Base-by-base conservation (phyloP, 2,797 vertebrate genomes). In the Cynopterus sphinx region DNA sequence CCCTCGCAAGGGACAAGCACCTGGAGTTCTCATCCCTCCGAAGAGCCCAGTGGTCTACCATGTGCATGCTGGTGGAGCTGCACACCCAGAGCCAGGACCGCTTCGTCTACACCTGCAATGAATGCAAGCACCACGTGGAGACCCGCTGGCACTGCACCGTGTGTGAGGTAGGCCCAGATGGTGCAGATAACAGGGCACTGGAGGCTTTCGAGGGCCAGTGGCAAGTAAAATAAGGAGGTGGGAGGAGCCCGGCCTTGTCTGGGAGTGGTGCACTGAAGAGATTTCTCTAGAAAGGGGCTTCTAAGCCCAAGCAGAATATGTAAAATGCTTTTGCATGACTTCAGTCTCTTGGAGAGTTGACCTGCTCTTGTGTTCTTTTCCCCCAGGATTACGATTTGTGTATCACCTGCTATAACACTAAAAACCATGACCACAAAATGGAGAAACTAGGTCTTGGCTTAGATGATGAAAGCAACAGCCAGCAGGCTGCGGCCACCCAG, bases 341-440 rank as follows among this genome's bases (percentile, higher is more conserved):
- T 84, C n/a, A 65, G 26, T 51, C 86, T 51, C 86, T 43, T 73
- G 57, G 43, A 79, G 28, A 67, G 59, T 49, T 97, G 36, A 96
- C 71, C 28, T 55, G 8, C 3, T 10, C 33, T 36, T 81, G 0
- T 73, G 33, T 90, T 83, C 22, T 68, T 33, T 11, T 3, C 92
- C 89, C 97, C 17, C 97, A 99, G 99, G 99, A 99, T 98, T 99
- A 99, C 17, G 99, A 99, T 97, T 98, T 99, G 98, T 99, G 99
- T 97, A 99, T 99, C 98, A 99, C 99, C 97, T 99, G 99, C 98
- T 99, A 99, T 98, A 99, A 99, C 99, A 99, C 98, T 98, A 99
- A 99, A 98, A 99, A 99, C 91, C 99, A 99, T 0, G 99, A 99
- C 98, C 99, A 99, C 98, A 99, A 99, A 98, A 99, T 99, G 99